Conservation (phyloP, 2,113 vertebrate species). For the Dermatemys mawii region DNA sequence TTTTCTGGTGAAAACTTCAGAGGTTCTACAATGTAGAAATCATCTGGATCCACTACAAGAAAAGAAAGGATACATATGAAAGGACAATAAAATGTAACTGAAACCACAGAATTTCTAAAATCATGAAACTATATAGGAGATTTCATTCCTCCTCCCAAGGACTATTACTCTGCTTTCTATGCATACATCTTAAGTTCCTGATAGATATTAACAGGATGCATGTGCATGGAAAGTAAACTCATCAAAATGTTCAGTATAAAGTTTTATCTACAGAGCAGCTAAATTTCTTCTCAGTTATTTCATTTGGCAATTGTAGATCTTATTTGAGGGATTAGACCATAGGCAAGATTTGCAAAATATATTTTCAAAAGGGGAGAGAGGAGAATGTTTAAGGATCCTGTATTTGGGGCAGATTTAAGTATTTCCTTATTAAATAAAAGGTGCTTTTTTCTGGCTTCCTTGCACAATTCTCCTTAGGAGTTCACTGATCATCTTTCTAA, state of each 20-base stretch:
- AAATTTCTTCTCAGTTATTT: background rate
- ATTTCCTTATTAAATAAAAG: too few species aligned
- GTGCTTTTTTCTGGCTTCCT: too few species aligned
- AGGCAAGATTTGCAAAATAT: background rate
- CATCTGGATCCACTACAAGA: slow-evolving; percentile 91
- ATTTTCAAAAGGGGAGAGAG: background rate
- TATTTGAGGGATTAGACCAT: background rate
- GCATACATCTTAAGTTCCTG: background rate
- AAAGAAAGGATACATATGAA: slow-evolving; percentile 80
- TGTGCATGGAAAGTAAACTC: background rate
- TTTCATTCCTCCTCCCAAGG: background rate
- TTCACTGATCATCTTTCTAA: too few species aligned
- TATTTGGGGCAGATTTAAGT: background rate
- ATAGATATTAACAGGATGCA: rapidly evolving
- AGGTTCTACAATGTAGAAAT: slow-evolving; percentile 98
- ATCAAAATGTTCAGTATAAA: too few species aligned
- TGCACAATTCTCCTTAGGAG: too few species aligned
- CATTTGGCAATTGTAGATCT: background rate
- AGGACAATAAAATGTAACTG: slow-evolving; percentile 16
- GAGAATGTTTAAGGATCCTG: background rate
- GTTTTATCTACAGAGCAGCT: background rate
- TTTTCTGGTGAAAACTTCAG: slow-evolving; percentile 98
- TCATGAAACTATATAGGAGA: background rate
- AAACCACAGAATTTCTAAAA: background rate
- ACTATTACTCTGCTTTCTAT: background rate